Evolutionary conservation across 2,888 invertebrate species (phyloP).

Genomic region (Endotricha flammealis): DNA sequence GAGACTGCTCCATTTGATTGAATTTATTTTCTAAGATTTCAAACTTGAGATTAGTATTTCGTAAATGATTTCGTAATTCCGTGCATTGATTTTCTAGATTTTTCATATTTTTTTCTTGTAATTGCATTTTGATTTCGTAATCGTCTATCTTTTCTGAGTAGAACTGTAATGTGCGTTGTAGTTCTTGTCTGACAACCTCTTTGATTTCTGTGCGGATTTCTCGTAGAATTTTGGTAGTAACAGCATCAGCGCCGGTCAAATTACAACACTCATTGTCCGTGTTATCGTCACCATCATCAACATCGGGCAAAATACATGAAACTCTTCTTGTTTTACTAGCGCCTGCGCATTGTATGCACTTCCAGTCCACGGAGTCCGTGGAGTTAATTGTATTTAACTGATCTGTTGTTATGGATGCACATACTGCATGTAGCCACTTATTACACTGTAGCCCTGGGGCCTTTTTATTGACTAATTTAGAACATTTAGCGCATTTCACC

Average conservation of each 20-base stretch:
- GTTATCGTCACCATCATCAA: constrained; percentile 20
- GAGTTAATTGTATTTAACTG: constrained; percentile 15
- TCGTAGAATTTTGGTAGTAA: constrained; percentile 4
- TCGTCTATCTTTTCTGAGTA: constrained; percentile 17
- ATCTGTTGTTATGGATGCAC: constrained; percentile 17
- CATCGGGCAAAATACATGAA: constrained; percentile 18
- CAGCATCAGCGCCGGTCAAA: constrained; percentile 10
- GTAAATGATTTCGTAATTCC: constrained; percentile 8
- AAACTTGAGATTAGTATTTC: constrained; percentile 8
- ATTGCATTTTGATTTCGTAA: constrained; percentile 12
- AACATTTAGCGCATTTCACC: constrained; percentile 16
- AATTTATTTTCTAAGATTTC: constrained; percentile 10
- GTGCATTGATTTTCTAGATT: constrained; percentile 9
- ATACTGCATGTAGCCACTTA: constrained; percentile 19
- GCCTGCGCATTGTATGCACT: constrained; percentile 15
- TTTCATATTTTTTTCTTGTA: constrained; percentile 9
- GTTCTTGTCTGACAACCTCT: constrained; percentile 11
- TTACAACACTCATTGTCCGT: constrained; percentile 14
- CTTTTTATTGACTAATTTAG: constrained; percentile 17
- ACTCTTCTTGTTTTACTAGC: constrained; percentile 14
- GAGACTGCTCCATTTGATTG: constrained; percentile 11
- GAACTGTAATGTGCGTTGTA: constrained; percentile 15
- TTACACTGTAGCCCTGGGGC: constrained; percentile 17
- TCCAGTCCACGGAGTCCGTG: constrained; percentile 21
- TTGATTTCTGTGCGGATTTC: constrained; percentile 12